Evolutionary conservation across 2,797 vertebrate genomes (phyloP).

Genomic region (Manis crassicaudata): DNA sequence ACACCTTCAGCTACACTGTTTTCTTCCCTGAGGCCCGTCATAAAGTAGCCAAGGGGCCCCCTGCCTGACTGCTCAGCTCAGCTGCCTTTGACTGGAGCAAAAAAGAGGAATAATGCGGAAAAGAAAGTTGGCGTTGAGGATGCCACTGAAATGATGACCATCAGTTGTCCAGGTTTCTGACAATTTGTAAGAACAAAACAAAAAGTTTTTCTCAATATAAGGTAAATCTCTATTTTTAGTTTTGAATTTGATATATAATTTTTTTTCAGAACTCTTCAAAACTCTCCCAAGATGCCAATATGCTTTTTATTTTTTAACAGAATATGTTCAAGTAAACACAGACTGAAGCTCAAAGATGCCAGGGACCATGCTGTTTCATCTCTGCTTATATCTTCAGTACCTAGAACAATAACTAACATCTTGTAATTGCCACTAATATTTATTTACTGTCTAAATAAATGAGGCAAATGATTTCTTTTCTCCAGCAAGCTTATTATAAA

Average conservation of each 20-base stretch:
- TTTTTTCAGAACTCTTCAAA: neutral
- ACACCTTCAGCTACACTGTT: slow-evolving; percentile 64
- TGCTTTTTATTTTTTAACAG: neutral
- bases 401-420: neutral
- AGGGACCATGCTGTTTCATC: neutral
- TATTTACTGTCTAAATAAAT: neutral
- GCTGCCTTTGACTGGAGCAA: neutral
- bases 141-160: neutral
- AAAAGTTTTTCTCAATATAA: neutral
- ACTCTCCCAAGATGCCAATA: neutral
- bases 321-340: neutral
- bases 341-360: neutral
- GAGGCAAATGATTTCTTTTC: neutral
- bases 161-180: neutral
- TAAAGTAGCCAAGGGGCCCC: slow-evolving; percentile 65
- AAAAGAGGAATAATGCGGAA: neutral
- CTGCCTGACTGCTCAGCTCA: slow-evolving; percentile 72
- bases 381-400: neutral
- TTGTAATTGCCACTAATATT: neutral
- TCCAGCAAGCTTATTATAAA: neutral
- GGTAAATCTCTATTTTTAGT: neutral
- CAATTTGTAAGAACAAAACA: neutral
- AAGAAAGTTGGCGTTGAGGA: neutral
- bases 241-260: neutral
- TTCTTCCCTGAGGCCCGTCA: slow-evolving; percentile 51